Base-by-base conservation (phyloP, 2,888 invertebrate species). In the Trilocha varians region DNA sequence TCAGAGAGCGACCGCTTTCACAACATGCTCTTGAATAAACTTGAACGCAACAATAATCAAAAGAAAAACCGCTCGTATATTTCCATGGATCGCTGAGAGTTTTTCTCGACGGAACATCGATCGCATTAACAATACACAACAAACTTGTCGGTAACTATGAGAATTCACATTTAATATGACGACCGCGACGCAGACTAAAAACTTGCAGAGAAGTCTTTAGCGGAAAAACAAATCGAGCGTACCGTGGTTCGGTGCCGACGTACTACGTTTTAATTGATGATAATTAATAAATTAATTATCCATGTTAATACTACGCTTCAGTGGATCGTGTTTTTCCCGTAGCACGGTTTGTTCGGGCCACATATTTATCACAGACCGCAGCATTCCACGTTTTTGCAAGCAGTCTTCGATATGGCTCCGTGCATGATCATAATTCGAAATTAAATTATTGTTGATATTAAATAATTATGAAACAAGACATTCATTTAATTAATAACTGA, bases 261-360 rank as follows among this genome's bases (percentile, higher is more conserved):
- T 67, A 72, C 66, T 71, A 71, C 77, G 69, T 74, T 77, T 25
- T 79, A 80, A 80, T 80, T 78, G 73, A 78, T 78, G 78, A 66
- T 78, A 80, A 83, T 80, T 78, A 79, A 80, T 83, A 78, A 80
- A 83, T 80, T 77, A 82, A 82, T 82, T 80, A 80, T 66, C 71
- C 75, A 79, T 79, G 76, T 75, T 76, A 76, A 77, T 78, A 73
- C 68, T 57, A 72, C 74, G 79, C 72, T 66, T 69, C 65, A 71
- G 62, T 62, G 65, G 62, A 54, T 71, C 63, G 57, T 55, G 65
- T 78, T 78, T 78, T 80, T 80, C 65, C 64, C 53, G 52, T 48
- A 61, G 59, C 70, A 70, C 65, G 65, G 68, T 69, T 72, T 65
- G 68, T 73, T 62, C 49, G 60, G 61, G 55, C 64, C 70, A 69